Evolutionary conservation across 1,140 invertebrate genomes (phyloP).

Genomic region (Macrotrachela quadricornifera): DNA sequence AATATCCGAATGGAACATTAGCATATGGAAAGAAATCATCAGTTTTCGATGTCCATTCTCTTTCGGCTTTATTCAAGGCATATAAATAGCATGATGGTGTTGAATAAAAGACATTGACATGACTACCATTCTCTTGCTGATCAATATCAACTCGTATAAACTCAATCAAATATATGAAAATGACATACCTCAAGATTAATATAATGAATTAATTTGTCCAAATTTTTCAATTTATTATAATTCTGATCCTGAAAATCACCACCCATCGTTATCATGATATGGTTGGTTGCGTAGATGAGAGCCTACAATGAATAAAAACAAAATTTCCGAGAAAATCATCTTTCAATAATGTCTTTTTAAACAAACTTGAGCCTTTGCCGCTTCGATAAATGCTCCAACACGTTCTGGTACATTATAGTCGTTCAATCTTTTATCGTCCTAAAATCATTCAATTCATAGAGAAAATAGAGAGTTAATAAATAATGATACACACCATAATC

Average conservation of each 20-base stretch:
- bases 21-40: slow-evolving; percentile 84
- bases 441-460: not conserved
- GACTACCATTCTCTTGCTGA: slow-evolving; percentile 37
- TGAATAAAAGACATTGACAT: slow-evolving; percentile 65
- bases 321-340: too few species aligned
- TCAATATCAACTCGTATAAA: slow-evolving; percentile 5
- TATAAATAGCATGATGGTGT: slow-evolving; percentile 80
- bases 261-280: slow-evolving; percentile 74
- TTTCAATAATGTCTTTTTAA: too few species aligned
- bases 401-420: slow-evolving; percentile 33
- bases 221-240: slow-evolving; percentile 59
- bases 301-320: not conserved
- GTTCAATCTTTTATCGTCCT: slow-evolving; percentile 33
- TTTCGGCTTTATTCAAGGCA: slow-evolving; percentile 45
- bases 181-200: slow-evolving; percentile 35
- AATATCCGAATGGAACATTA: slow-evolving; percentile 54
- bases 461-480: not conserved
- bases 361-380: too few species aligned
- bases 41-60: slow-evolving; percentile 44
- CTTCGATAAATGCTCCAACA: slow-evolving; percentile 26
- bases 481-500: slow-evolving; percentile 26
- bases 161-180: not conserved
- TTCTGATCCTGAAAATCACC: slow-evolving; percentile 71
- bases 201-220: slow-evolving; percentile 63
- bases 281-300: slow-evolving; percentile 34